phyloP scores from a whole-genome alignment of 2,797 vertebrate species.

The Phataginus tricuspis region DNA sequence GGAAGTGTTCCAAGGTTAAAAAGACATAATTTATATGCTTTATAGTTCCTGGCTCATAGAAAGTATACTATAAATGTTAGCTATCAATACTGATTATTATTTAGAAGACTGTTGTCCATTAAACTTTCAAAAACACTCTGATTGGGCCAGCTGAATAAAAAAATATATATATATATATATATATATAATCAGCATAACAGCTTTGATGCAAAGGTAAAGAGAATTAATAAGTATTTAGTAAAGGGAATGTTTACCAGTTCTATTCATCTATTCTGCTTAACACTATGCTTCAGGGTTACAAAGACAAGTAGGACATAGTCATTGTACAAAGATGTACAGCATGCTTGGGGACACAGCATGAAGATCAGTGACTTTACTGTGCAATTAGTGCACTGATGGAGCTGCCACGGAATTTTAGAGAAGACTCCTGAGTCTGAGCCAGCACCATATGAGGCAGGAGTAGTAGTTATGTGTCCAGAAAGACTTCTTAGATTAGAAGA shows the following conservation, averaged over 20 bases:
- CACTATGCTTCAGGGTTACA: not conserved
- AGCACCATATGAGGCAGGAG: not conserved
- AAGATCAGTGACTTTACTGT: not conserved
- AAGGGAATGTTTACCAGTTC: not conserved
- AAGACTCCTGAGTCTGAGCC: not conserved
- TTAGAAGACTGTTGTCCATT: not conserved
- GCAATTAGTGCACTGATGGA: not conserved
- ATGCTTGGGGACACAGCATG: not conserved
- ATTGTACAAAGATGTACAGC: not conserved
- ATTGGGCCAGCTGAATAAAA: not conserved
- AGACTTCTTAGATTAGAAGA: not conserved
- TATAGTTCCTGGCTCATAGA: not conserved
- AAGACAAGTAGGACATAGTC: not conserved
- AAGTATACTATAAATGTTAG: not conserved
- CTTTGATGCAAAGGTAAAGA: not conserved
- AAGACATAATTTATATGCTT: not conserved
- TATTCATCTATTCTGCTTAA: not conserved
- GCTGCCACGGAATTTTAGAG: not conserved
- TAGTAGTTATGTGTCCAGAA: not conserved
- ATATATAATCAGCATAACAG: not conserved
- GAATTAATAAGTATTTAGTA: not conserved
- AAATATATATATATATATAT: constrained; percentile 1
- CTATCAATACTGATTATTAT: not conserved
- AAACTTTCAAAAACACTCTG: not conserved
- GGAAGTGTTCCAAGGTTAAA: not conserved